Conservation (phyloP, 2,113 vertebrate genomes). For the Eptesicus fuscus region DNA sequence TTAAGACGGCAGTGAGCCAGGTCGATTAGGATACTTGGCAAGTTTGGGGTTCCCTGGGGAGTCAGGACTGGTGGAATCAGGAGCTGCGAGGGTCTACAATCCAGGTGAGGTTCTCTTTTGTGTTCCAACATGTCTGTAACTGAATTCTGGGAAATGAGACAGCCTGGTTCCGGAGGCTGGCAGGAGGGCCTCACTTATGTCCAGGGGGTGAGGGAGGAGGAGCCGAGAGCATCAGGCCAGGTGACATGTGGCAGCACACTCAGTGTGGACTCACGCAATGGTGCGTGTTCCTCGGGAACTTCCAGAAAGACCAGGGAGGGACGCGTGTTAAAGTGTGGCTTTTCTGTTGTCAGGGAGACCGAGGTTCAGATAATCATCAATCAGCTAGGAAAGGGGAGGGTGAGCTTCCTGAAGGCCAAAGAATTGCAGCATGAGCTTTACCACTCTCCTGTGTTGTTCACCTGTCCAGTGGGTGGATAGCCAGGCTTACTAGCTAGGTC, state of each 20-base stretch:
- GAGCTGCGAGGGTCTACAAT: neutral
- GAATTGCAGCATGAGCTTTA: neutral
- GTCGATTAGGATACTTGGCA: neutral
- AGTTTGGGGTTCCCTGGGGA: neutral
- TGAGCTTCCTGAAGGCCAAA: neutral
- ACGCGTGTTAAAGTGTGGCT: neutral
- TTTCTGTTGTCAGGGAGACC: neutral
- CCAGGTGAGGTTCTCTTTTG: neutral
- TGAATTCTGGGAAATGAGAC: neutral
- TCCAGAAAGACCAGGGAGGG: neutral
- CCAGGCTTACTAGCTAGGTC: neutral
- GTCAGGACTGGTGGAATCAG: neutral
- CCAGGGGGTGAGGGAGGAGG: neutral
- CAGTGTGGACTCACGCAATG: accelerated
- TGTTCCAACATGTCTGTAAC: neutral
- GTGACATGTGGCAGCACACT: too few relatives aligned
- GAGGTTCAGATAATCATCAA: neutral
- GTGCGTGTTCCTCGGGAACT: neutral
- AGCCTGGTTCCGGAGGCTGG: neutral
- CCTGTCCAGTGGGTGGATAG: neutral
- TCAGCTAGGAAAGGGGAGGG: neutral
- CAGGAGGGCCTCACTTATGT: neutral
- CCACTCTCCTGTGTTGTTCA: neutral
- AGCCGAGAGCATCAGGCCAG: neutral
- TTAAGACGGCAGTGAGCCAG: neutral